Evolutionary conservation across 2,797 vertebrate species (phyloP), one percentile per base, ranked within the genome.

Genomic region (Sebastes iracundus): DNA sequence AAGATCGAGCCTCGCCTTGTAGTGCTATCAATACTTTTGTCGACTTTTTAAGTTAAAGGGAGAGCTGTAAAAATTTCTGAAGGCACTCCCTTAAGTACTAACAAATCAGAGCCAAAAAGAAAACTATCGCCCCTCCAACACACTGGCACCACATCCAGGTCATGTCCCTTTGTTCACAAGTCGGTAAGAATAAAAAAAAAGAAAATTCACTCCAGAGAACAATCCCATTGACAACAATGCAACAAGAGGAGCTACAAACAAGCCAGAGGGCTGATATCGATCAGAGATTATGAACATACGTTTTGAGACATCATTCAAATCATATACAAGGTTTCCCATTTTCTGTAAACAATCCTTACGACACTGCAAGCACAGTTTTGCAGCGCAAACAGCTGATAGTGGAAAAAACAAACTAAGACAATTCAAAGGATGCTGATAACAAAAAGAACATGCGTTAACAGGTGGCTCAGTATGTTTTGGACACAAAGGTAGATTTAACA

Each of bases 91-190:
- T 84, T 63, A 88, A 92, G 86, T 86, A 88, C 71, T 61, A 83
- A 87, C 72, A 76, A 80, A 88, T 83, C 74, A 88, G 81, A 93
- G 88, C 74, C 81, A 58, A 76, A 89, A 89, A 77, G 14, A 91
- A 77, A 83, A 65, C 33, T 75, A 53, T 83, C 89, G 82, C 88
- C 87, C 30, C 32, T 18, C 79, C 84, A 91, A 78, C 53, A 52
- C 83, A 78, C 83, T 82, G 84, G 86, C 75, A 79, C 30, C 74
- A 63, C 91, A 95, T 97, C 86, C 90, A 94, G 95, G 97, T 97
- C 95, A 94, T 94, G 96, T 97, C 96, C 96, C 94, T 97, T 97
- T 97, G 96, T 94, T 95, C 88, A 94, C 90, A 93, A 93, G 80
- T 90, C 82, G 89, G 88, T 95, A 32, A 90, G 88, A 94, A 69